These are phyloP conservation scores for Euglossa dilemma DNA, from an alignment of 1,140 invertebrate species.

Conservation along the genomic window DNA sequence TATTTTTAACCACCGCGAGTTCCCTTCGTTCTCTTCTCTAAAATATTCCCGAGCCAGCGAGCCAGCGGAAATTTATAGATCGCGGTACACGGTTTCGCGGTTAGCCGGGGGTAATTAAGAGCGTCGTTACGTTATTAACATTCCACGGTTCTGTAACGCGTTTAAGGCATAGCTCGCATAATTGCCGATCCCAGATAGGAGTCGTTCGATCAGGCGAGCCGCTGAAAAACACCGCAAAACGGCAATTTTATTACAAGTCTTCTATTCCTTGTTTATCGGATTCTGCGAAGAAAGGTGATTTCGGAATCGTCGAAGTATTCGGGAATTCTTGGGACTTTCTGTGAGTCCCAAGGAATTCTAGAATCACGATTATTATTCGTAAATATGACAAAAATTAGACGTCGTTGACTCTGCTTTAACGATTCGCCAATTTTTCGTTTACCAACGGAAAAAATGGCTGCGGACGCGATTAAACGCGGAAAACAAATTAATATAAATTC, in stretches of 20 bases:
- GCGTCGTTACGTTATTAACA: slow-evolving; percentile 9
- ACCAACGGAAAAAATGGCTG: no score
- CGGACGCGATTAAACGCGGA: no score
- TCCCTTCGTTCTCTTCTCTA: not conserved
- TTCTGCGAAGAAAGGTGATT: no score
- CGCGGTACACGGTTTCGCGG: not conserved
- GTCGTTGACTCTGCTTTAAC: no score
- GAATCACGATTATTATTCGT: no score
- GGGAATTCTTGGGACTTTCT: not conserved
- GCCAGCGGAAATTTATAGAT: not conserved
- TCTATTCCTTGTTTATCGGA: no score
- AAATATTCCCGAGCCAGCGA: not conserved
- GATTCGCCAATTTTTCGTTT: no score
- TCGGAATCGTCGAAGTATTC: not conserved
- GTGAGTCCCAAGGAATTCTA: no score
- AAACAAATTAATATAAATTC: no score
- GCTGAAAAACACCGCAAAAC: not conserved
- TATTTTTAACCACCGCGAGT: not conserved
- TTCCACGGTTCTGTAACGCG: slow-evolving; percentile 1
- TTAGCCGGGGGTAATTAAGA: slow-evolving; percentile 12
- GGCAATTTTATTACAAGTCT: not conserved
- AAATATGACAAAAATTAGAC: no score
- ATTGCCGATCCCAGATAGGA: not conserved
- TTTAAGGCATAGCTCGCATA: slow-evolving; percentile 5
- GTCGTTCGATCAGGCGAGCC: no score